Evolutionary conservation across 2,888 invertebrate species (phyloP).

Genomic region (Phaonia tiefii): DNA sequence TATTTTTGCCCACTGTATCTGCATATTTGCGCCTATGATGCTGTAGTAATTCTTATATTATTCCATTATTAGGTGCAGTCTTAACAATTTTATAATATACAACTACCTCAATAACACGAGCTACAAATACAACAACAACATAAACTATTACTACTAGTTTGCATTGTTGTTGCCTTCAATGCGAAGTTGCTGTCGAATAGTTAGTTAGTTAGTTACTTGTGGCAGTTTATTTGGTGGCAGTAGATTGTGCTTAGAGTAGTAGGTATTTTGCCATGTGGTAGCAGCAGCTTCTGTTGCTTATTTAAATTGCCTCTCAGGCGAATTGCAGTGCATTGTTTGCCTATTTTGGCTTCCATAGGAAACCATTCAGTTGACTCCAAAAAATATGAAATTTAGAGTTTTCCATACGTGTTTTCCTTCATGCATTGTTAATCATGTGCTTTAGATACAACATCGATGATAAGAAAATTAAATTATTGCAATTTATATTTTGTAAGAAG

Average conservation of each 20-base stretch:
- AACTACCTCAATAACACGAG: background rate
- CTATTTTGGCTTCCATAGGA: conserved; percentile 66
- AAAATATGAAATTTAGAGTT: conserved; percentile 19
- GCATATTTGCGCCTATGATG: background rate
- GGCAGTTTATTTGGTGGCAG: conserved; percentile 52
- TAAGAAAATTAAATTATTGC: conserved; percentile 59
- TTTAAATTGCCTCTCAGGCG: conserved; percentile 68
- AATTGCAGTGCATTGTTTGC: conserved; percentile 72
- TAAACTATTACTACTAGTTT: background rate
- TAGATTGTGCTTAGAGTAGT: conserved; percentile 24
- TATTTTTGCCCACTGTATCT: conserved; percentile 25
- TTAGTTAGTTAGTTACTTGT: conserved; percentile 53
- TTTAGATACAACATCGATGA: conserved; percentile 52
- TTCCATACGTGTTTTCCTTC: conserved; percentile 1
- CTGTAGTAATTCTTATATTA: conserved; percentile 31
- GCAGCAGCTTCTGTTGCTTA: conserved; percentile 75
- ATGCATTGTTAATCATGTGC: conserved; percentile 56
- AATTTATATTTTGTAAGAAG: too few species aligned
- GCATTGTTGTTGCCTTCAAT: conserved; percentile 28
- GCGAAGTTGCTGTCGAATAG: conserved; percentile 1
- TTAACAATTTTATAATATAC: conserved; percentile 23
- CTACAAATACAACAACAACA: background rate
- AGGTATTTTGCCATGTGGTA: conserved; percentile 52
- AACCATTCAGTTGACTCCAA: background rate
- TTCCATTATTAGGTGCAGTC: conserved; percentile 55